Evolutionary conservation across 2,888 invertebrate species (phyloP), one percentile per base, ranked within the genome.

Genomic region (Philereme vetulata): DNA sequence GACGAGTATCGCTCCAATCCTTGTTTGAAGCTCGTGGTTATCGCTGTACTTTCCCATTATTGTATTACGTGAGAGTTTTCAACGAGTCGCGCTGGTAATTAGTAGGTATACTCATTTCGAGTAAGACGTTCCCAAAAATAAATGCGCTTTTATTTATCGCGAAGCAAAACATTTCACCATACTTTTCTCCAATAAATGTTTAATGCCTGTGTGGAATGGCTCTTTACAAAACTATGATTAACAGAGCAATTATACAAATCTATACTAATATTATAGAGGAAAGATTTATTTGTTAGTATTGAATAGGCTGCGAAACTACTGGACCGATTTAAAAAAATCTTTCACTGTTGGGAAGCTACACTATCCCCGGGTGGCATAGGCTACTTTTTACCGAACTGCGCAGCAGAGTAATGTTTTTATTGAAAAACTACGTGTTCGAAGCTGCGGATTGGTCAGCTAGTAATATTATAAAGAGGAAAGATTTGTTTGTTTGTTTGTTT

Each of bases 31-130:
- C 72, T 63, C 67, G 57, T 50, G 75, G 78, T 84, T 83, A 83
- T 85, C 78, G 74, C 70, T 55, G 74, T 75, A 81, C 78, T 77
- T 77, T 73, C 77, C 80, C 80, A 81, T 85, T 84, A 81, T 80
- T 77, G 75, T 77, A 78, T 80, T 83, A 82, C 78, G 77, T 79
- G 78, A 78, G 74, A 74, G 63, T 77, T 77, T 75, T 68, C 64
- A 68, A 71, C 58, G 66, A 68, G 70, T 62, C 58, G 62, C 58
- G 56, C 64, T 66, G 49, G 58, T 67, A 69, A 66, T 71, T 67
- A 66, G 60, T n/a, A n/a, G n/a, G n/a, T 51, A 21, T 21, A 40
- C 57, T 51, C 54, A n/a, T 62, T 60, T 54, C 45, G 50, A 62
- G 60, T 60, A 64, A 68, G 58, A 68, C 56, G 61, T 64, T 64